These are phyloP conservation scores for Peucedramus taeniatus DNA, from an alignment of 2,113 vertebrate species.

Conservation along the genomic window DNA sequence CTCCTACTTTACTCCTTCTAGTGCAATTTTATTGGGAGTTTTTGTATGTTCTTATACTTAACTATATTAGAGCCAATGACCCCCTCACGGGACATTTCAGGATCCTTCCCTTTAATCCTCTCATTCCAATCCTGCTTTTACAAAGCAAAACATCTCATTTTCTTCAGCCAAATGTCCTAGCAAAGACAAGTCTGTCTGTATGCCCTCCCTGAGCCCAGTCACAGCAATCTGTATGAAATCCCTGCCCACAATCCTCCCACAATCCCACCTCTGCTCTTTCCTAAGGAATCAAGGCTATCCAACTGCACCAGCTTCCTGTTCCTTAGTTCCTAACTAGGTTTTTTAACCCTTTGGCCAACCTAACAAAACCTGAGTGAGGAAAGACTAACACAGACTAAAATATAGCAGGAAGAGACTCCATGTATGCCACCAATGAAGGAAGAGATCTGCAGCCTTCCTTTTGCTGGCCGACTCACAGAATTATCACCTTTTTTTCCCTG, in stretches of 20 bases:
- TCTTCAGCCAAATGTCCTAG: not conserved
- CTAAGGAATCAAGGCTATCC: not conserved
- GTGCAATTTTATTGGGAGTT: not conserved
- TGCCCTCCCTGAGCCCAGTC: not conserved
- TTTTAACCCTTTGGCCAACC: not conserved
- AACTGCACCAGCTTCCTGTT: not conserved
- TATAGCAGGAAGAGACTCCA: not conserved
- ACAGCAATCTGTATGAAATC: not conserved
- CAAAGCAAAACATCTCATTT: not conserved
- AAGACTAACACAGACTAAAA: not conserved
- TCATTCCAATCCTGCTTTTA: not conserved
- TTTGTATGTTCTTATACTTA: not conserved
- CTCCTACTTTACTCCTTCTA: not conserved
- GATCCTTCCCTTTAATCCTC: not conserved
- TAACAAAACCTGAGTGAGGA: not conserved
- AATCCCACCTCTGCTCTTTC: not conserved
- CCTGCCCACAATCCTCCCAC: not conserved
- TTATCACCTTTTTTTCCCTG: not conserved
- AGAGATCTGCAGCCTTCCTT: not conserved
- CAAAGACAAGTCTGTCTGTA: not conserved
- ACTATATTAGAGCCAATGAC: not conserved
- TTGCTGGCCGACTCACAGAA: not conserved
- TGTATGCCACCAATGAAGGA: not conserved
- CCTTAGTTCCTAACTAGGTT: not conserved
- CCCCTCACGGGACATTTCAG: not conserved